Base-by-base conservation (phyloP, 1,140 invertebrate genomes). In the Muscidifurax raptorellus region DNA sequence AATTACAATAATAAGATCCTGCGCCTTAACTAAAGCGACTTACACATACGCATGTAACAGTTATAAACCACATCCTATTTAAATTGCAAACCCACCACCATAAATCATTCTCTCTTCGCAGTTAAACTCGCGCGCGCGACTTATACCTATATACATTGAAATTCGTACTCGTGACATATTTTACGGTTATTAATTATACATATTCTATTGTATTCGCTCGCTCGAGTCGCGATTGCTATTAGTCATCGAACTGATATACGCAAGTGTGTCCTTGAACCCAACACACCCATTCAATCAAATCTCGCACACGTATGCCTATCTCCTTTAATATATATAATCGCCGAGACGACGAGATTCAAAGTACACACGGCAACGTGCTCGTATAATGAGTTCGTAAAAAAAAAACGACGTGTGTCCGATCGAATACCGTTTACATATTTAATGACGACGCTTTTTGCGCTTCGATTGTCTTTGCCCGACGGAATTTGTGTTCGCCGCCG, bases 351-450 rank as follows among this genome's bases (percentile, higher is more conserved):
- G 5, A 47, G 15, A 15, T 4, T 15, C 4, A 47, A 47, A 47
- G 2, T 47, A 47, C 5, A 15, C 15, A 47, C 15, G 13, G 44
- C 44, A 47, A 47, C 4, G 25, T 1, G 47, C 25, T 22, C 28
- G 47, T 40, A 9, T 40, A 30, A 40, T 13, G 79, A 80, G 79
- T 13, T 25, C 25, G 36, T 25, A 25, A 52, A 81, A 36, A 82
- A 74, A 75, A 75, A 44, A 25, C 44, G 1, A 18, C 6, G 13
- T 13, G 13, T 13, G 9, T 36, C 44, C 44, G 69, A 74, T 64
- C 44, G 69, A 25, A 82, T 82, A 82, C 69, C 80, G 80, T 74
- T 74, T 82, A n/a, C n/a, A n/a, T n/a, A 64, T 64, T 82, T 75
- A 82, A 82, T 74, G 80, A 74, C 52, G 80, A 2, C 25, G 69